A percentile compares a stretch with the other conserved stretches of the same genome.
phyloP scores from a whole-genome alignment of 2,888 invertebrate species.

The Drosophila nr. perissopoda region DNA sequence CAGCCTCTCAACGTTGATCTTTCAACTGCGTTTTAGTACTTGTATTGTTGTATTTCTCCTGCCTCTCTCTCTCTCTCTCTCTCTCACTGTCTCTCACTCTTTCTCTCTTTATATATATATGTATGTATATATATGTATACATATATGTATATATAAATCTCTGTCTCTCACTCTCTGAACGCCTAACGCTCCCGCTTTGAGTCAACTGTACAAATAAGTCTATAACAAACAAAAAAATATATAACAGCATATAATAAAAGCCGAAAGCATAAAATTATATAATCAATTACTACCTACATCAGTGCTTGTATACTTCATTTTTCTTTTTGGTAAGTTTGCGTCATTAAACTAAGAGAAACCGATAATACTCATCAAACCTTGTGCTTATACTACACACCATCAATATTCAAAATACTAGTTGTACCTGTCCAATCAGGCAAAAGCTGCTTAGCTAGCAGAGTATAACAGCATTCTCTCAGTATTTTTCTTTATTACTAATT shows the following conservation, averaged over 20 bases:
- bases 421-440: slow-evolving; percentile 18
- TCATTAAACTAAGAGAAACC: slow-evolving; percentile 45
- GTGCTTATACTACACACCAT: slow-evolving; percentile 24
- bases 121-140: neutral
- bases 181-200: slow-evolving; percentile 55
- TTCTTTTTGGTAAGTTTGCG: slow-evolving; percentile 74
- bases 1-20: slow-evolving; percentile 57
- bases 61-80: slow-evolving; percentile 35
- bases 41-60: slow-evolving; percentile 52
- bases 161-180: slow-evolving; percentile 43
- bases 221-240: slow-evolving; percentile 11
- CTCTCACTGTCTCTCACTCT: slow-evolving; percentile 29
- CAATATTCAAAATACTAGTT: slow-evolving; percentile 36
- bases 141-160: slow-evolving; percentile 6
- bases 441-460: slow-evolving; percentile 30
- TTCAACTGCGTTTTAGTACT: slow-evolving; percentile 52
- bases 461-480: slow-evolving; percentile 25
- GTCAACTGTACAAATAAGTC: slow-evolving; percentile 55
- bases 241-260: slow-evolving; percentile 26
- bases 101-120: slow-evolving; percentile 12
- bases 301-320: slow-evolving; percentile 62
- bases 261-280: slow-evolving; percentile 34
- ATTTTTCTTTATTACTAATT: slow-evolving; percentile 10
- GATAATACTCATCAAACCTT: slow-evolving; percentile 32
- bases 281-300: slow-evolving; percentile 39